A percentile compares a stretch with the other conserved stretches of the same genome.
Conservation (phyloP, 2,888 invertebrate species). For the Apamea anceps region DNA sequence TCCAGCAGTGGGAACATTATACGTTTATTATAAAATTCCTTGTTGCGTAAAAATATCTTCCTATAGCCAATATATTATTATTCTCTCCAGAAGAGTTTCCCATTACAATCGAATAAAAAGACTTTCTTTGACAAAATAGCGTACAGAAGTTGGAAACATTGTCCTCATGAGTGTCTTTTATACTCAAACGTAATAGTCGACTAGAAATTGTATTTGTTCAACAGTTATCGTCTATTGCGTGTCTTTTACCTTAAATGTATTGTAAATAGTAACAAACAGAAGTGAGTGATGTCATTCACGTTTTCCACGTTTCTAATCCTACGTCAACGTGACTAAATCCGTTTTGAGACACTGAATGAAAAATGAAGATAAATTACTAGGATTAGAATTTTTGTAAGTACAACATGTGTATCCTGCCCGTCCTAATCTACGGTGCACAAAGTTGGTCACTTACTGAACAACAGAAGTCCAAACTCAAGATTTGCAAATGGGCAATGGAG, state of each 20-base stretch:
- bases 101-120: constrained; percentile 1
- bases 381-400: constrained; percentile 33
- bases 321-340: constrained; percentile 45
- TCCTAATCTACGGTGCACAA: too few relatives aligned
- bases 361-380: constrained; percentile 46
- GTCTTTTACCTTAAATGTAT: constrained; percentile 41
- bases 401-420: too few relatives aligned
- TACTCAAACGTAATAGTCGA: constrained; percentile 27
- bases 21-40: background rate
- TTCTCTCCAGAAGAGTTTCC: constrained; percentile 5
- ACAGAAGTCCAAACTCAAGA: too few relatives aligned
- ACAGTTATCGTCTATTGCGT: constrained; percentile 42
- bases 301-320: constrained; percentile 47
- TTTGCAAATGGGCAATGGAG: too few relatives aligned
- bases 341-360: constrained; percentile 37
- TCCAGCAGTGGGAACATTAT: background rate
- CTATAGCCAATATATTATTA: background rate
- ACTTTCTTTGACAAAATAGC: constrained; percentile 4
- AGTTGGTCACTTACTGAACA: too few relatives aligned
- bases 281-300: constrained; percentile 37
- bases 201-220: constrained; percentile 53
- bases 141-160: constrained; percentile 8
- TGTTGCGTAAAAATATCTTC: background rate
- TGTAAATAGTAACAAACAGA: constrained; percentile 35
- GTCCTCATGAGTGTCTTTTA: constrained; percentile 20